A percentile compares a stretch with the other conserved stretches of the same genome.
phyloP scores from a whole-genome alignment of 2,797 vertebrate genomes.

The Poeciliopsis turneri region DNA sequence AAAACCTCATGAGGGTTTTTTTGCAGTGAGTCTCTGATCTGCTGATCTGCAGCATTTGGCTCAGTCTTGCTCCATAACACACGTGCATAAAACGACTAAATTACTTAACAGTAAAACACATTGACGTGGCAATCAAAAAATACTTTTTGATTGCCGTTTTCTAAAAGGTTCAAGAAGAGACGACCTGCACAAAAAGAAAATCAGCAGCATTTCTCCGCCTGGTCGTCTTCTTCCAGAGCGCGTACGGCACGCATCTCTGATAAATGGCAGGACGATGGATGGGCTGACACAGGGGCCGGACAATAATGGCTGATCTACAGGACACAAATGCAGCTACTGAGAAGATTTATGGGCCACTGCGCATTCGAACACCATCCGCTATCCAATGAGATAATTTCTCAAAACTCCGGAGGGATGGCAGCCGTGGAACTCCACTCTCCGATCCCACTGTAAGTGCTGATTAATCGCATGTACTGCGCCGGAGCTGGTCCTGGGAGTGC shows the following conservation, averaged over 20 bases:
- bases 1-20: background rate
- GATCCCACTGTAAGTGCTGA: constrained; percentile 86
- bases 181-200: constrained; percentile 3
- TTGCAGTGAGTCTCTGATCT: too few relatives aligned
- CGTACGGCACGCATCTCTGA: constrained; percentile 89
- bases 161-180: background rate
- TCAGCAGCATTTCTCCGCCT: constrained; percentile 13
- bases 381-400: constrained; percentile 96
- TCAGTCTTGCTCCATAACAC: too few relatives aligned
- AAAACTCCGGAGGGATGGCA: constrained; percentile 79
- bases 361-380: constrained; percentile 88
- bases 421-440: constrained; percentile 53
- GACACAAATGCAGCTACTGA: constrained; percentile 93
- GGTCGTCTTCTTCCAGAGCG: constrained; percentile 49
- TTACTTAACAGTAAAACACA: background rate
- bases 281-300: constrained; percentile 95
- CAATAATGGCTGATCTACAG: constrained; percentile 99
- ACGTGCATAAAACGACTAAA: too few relatives aligned
- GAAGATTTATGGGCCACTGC: constrained; percentile 90
- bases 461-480: constrained; percentile 93
- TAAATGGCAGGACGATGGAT: constrained; percentile 97
- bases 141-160: background rate
- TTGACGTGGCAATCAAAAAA: background rate
- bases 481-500: constrained; percentile 90
- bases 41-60: too few relatives aligned